Evolutionary conservation across 2,888 invertebrate species (phyloP).

Genomic region (Druceiella hillmani): DNA sequence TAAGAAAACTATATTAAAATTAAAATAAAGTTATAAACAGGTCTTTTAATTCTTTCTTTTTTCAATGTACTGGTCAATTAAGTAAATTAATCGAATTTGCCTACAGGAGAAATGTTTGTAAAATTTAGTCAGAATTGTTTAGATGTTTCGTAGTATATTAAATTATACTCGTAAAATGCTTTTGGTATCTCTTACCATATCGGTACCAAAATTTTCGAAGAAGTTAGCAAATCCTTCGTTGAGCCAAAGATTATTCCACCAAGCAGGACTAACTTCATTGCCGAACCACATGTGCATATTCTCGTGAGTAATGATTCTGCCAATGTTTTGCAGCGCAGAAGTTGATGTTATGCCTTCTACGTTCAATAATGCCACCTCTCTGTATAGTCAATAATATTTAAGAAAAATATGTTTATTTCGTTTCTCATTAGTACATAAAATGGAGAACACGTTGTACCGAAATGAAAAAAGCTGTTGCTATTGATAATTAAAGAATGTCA

Average conservation of each 20-base stretch:
- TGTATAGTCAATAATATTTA: too few relatives aligned
- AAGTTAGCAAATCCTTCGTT: constrained; percentile 71
- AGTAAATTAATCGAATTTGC: too few relatives aligned
- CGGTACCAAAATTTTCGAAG: constrained; percentile 59
- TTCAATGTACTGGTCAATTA: neutral
- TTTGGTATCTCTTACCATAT: constrained; percentile 36
- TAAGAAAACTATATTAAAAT: too few relatives aligned
- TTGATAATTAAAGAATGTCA: too few relatives aligned
- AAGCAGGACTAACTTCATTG: constrained; percentile 61
- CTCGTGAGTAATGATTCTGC: constrained; percentile 52
- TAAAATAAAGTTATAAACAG: too few relatives aligned
- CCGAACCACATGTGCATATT: constrained; percentile 78
- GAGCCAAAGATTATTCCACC: constrained; percentile 69
- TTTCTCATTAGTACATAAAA: too few relatives aligned
- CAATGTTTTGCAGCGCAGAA: constrained; percentile 39
- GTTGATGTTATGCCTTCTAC: constrained; percentile 41
- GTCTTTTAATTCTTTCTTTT: too few relatives aligned
- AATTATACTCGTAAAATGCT: too few relatives aligned
- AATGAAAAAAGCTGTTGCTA: too few relatives aligned
- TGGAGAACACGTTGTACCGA: too few relatives aligned
- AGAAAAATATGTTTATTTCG: too few relatives aligned
- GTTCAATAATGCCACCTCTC: constrained; percentile 43
- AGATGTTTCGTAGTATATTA: too few relatives aligned
- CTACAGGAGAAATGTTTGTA: neutral
- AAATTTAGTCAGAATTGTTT: neutral